Base-by-base conservation (phyloP, 1,140 invertebrate species). In the Lepidurus couesii region DNA sequence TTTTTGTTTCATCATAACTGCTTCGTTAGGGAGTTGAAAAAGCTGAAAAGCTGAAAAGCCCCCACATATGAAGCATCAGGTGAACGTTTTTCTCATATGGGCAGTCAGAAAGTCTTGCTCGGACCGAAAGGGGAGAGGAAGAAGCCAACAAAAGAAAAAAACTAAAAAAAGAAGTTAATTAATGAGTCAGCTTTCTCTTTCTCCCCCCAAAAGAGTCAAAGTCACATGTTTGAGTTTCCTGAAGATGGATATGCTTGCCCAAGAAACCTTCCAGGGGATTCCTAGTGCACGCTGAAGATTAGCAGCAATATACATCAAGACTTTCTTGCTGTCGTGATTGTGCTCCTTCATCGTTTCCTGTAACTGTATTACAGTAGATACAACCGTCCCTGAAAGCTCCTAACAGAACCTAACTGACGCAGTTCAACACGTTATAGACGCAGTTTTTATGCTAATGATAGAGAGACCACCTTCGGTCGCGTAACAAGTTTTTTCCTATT, bases 171-270 rank as follows among this genome's bases (percentile, higher is more conserved):
- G 45, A 76, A n/a, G 24, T 76, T 24, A 65, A 65, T 13, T 65
- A 65, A 65, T 65, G 21, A 65, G 53, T 21, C 53, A 65, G 44
- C 75, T 76, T 44, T 76, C 75, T 76, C 34, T 16, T 44, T 53
- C 42, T n/a, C 26, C 24, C 44, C 76, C 76, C 4, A 77, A 21
- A 77, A 45, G 76, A 65, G 16, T 16, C 75, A 76, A 43, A 77
- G 34, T 13, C 11, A 34, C 42, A 4, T 76, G n/a, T 73, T 16
- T 16, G 34, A 7, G 74, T 42, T 74, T 42, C 42, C 21, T 11
- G 11, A 42, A 42, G n/a, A 11, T 75, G 10, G 74, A 26, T 44
- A 75, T 3, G 74, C 16, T 42, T 42, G 6, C 21, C 21, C 34
- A 75, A 21, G 74, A 44, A 75, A 16, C 53, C 53, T 65, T 13